Base-by-base conservation (phyloP, 2,888 invertebrate species). In the Ichneumon xanthorius region DNA sequence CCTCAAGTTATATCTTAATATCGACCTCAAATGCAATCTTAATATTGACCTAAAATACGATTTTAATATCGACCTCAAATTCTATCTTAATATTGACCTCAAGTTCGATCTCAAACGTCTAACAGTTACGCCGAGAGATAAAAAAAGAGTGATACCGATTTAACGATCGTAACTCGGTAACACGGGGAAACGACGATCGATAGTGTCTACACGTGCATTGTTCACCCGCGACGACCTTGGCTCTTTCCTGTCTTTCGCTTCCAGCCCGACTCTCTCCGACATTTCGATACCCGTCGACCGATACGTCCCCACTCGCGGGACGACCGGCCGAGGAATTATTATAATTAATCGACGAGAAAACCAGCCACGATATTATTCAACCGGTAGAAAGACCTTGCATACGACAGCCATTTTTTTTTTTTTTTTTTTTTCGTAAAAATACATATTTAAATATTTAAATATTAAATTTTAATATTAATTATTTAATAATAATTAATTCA, bases 161-260 rank as follows among this genome's bases (percentile, higher is more conserved):
- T 1, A 58, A 11, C 26, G 58, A 58, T 58, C 22, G 22, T 22
- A 22, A 4, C 26, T 14, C 58, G 22, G 22, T 14, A 63, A 30
- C 2, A 26, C 63, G 30, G 5, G 33, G 6, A 6, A 63, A 30
- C 30, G 33, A 33, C 37, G 63, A 63, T 63, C 61, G 75, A 63
- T 75, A n/a, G 63, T 26, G 63, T 33, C 14, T 26, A 61, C 73
- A 75, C 73, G 73, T 75, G 73, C 61, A 75, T 75, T 48, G 48
- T 30, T n/a, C 19, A 48, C 63, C 30, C 48, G 37, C 55, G 72
- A 26, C 75, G 70, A 70, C 70, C 70, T 70, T 70, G 70, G 33
- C 50, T 50, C 53, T 37, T 37, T 19, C 37, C 11, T 19, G 58
- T 58, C 58, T 26, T 58, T 11, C 22, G 58, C 14, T 58, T 58